Conservation (phyloP, 2,113 vertebrate genomes). For the Micromys minutus region DNA sequence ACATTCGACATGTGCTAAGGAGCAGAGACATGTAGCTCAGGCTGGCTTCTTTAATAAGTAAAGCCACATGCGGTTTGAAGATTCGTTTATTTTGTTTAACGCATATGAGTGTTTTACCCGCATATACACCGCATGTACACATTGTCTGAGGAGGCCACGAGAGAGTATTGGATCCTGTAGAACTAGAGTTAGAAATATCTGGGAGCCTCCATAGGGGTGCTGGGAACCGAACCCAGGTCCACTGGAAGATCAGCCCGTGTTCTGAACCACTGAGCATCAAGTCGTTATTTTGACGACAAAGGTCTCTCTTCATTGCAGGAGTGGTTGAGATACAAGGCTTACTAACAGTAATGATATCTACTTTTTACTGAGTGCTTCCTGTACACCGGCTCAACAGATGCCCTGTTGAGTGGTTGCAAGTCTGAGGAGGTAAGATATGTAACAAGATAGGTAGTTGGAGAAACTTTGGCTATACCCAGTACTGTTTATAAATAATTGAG, state of each 20-base stretch:
- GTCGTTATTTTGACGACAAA: background rate
- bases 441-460: background rate
- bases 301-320: background rate
- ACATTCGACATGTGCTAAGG: background rate
- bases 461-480: background rate
- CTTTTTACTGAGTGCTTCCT: background rate
- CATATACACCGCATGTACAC: background rate
- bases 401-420: background rate
- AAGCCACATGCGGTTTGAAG: background rate
- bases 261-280: background rate
- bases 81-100: background rate
- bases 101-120: background rate
- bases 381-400: background rate
- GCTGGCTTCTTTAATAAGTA: background rate
- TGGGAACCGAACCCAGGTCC: background rate
- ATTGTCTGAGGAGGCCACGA: background rate
- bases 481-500: conserved; percentile 1
- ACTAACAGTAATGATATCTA: background rate
- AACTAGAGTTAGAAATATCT: background rate
- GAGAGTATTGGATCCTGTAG: background rate
- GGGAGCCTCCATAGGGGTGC: background rate
- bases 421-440: background rate
- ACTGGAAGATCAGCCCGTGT: background rate
- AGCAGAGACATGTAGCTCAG: background rate
- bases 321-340: background rate